Conservation (phyloP, 1,140 invertebrate genomes). For the Drosophila bifasciata region DNA sequence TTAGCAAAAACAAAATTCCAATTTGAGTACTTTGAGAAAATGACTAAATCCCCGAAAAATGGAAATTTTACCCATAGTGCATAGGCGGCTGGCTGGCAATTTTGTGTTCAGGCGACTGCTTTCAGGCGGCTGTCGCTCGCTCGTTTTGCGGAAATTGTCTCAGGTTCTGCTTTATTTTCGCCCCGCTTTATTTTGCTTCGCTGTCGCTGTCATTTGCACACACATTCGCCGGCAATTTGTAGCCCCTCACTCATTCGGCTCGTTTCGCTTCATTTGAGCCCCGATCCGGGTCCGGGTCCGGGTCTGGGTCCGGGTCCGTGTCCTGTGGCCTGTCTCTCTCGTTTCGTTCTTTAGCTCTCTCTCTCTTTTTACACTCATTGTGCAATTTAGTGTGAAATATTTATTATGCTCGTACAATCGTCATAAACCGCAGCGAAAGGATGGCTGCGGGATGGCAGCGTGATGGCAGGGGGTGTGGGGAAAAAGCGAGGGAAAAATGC, state of each 20-base stretch:
- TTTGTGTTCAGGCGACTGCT: conserved; percentile 48
- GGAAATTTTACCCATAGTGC: too few species aligned
- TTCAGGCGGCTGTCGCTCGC: conserved; percentile 17
- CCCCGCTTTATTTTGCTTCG: conserved; percentile 9
- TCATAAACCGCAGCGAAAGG: conserved; percentile 44
- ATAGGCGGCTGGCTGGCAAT: conserved; percentile 23
- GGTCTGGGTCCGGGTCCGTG: too few species aligned
- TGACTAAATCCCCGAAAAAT: too few species aligned
- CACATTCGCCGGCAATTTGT: conserved; percentile 57
- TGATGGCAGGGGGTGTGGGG: too few species aligned
- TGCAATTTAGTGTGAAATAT: conserved; percentile 68
- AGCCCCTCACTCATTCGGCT: conserved; percentile 25
- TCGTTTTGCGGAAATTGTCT: conserved; percentile 64
- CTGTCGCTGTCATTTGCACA: conserved; percentile 45
- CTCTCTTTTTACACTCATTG: conserved; percentile 20
- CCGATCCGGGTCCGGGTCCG: too few species aligned
- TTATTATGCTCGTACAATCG: conserved; percentile 32
- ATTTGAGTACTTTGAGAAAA: too few species aligned
- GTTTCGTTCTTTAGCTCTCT: conserved; percentile 1
- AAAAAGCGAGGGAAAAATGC: conserved; percentile 25
- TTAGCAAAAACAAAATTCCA: too few species aligned
- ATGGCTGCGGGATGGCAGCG: neutral
- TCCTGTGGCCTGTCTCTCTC: too few species aligned
- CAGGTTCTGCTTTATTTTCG: conserved; percentile 34
- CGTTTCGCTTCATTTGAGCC: conserved; percentile 41